Evolutionary conservation across 1,140 invertebrate species (phyloP).

Genomic region (Pararge aegeria): DNA sequence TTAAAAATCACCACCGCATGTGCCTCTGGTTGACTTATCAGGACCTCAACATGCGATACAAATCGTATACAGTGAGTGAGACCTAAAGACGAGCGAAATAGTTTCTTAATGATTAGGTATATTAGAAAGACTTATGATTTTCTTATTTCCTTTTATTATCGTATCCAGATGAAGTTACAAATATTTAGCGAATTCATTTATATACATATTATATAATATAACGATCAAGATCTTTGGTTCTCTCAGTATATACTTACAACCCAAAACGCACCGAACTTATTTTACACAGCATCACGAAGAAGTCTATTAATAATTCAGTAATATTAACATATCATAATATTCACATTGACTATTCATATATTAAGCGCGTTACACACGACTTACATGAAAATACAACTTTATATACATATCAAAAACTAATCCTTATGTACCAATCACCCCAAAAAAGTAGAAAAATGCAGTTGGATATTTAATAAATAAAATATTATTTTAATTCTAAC

Average conservation of each 20-base stretch:
- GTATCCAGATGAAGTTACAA: neutral
- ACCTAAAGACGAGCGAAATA: no score
- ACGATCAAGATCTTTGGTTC: neutral
- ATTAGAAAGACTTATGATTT: no score
- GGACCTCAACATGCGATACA: no score
- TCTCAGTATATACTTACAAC: neutral
- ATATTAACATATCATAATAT: neutral
- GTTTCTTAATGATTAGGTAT: no score
- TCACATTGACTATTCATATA: neutral
- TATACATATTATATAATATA: neutral
- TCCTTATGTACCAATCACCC: no score
- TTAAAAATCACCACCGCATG: no score
- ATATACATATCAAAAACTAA: no score
- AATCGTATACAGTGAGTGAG: no score
- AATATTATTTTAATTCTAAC: no score
- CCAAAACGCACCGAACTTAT: neutral
- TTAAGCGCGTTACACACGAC: neutral
- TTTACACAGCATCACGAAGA: neutral
- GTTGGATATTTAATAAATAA: no score
- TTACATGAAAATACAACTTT: neutral
- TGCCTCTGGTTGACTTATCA: no score
- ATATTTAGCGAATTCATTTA: neutral
- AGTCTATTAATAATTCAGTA: neutral
- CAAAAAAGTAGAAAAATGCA: no score
- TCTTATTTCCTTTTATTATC: neutral